Evolutionary conservation across 2,113 vertebrate genomes (phyloP).

Genomic region (Heterotilapia buettikoferi): DNA sequence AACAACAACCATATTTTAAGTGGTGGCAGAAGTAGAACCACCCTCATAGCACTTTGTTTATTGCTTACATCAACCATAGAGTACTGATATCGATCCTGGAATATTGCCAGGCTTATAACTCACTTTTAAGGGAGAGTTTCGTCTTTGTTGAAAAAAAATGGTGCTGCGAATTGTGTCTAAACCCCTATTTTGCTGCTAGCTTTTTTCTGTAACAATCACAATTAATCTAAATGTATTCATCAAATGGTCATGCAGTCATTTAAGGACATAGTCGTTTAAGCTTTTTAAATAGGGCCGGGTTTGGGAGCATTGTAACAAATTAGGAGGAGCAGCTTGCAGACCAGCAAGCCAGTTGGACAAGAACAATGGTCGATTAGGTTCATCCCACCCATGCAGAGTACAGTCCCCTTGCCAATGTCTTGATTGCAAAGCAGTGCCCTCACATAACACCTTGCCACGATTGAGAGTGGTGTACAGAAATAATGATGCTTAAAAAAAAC

Average conservation of each 20-base stretch:
- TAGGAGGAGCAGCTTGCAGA: conserved; percentile 37
- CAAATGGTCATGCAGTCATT: background rate
- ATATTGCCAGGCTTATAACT: conserved; percentile 18
- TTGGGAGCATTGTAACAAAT: conserved; percentile 5
- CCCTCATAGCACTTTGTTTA: conserved; percentile 26
- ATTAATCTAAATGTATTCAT: background rate
- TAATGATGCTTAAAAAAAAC: background rate
- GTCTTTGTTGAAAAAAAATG: background rate
- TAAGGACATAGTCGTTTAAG: background rate
- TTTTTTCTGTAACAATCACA: background rate
- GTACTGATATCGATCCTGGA: conserved; percentile 37
- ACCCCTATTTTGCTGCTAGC: background rate
- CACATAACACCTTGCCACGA: background rate
- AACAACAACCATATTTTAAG: background rate
- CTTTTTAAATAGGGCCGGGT: background rate
- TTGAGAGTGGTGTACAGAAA: conserved; percentile 14
- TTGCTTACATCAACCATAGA: conserved; percentile 38
- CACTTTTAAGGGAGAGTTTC: conserved; percentile 27
- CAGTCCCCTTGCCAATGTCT: conserved; percentile 16
- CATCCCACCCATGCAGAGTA: conserved; percentile 30
- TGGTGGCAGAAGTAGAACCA: background rate
- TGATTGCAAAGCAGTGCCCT: conserved; percentile 36
- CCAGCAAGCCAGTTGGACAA: conserved; percentile 32
- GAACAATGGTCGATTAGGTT: conserved; percentile 44
- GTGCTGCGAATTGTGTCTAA: background rate